Conservation (phyloP, 2,113 vertebrate genomes). For the Heterochromis multidens region DNA sequence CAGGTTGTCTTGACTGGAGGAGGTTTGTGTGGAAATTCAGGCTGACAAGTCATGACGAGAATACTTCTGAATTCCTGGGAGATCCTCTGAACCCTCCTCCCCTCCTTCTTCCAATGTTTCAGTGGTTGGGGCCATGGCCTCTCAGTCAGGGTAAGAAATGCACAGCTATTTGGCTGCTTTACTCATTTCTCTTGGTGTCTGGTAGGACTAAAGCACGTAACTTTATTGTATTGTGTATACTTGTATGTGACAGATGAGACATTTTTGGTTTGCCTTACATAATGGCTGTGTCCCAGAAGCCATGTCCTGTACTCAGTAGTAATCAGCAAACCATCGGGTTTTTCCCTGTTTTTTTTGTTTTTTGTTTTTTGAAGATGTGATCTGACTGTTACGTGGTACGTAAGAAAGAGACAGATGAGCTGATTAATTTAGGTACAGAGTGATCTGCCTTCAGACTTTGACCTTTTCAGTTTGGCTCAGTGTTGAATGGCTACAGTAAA, state of each 20-base stretch:
- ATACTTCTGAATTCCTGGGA: slow-evolving; percentile 64
- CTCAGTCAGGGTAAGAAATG: slow-evolving; percentile 79
- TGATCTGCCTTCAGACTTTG: slow-evolving; percentile 60
- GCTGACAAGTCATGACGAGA: slow-evolving; percentile 45
- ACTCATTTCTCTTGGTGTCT: slow-evolving; percentile 26
- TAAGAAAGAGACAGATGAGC: slow-evolving; percentile 17
- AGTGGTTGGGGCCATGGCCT: slow-evolving; percentile 77
- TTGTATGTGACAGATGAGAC: not conserved
- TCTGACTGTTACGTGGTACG: not conserved
- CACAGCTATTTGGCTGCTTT: slow-evolving; percentile 44
- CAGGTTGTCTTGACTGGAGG: slow-evolving; percentile 7
- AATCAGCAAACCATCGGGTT: slow-evolving; percentile 25
- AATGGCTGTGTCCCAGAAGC: slow-evolving; percentile 13
- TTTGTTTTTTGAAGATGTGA: slow-evolving; percentile 1
- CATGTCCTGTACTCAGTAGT: not conserved
- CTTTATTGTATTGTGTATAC: not conserved
- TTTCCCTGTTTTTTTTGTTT: not conserved
- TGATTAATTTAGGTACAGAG: slow-evolving; percentile 49
- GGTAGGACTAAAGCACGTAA: not conserved
- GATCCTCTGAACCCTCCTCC: slow-evolving; percentile 60
- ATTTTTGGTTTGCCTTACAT: not conserved
- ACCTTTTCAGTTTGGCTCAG: slow-evolving; percentile 48
- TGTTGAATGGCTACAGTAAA: slow-evolving; percentile 30
- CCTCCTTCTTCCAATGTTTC: slow-evolving; percentile 76
- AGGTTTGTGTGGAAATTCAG: slow-evolving; percentile 13